A percentile compares a stretch with the other conserved stretches of the same genome.
Evolutionary conservation across 2,888 invertebrate genomes (phyloP).

Genomic region (Rhamphomyia laevipes): DNA sequence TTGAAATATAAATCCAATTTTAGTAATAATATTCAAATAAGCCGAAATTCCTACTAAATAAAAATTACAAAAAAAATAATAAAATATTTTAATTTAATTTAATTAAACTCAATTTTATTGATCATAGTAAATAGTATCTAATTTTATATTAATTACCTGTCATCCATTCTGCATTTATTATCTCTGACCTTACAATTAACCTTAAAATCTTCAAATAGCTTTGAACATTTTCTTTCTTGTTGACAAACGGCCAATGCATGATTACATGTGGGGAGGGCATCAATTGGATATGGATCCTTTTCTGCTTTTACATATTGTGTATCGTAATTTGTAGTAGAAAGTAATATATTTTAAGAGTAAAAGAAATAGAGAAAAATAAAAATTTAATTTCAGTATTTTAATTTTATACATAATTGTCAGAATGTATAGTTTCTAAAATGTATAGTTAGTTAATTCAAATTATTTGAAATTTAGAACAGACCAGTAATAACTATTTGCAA

Average conservation of each 20-base stretch:
- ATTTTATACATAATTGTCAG: too few species aligned
- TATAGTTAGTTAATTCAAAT: too few species aligned
- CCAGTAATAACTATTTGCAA: too few species aligned
- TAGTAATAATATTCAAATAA: too few species aligned
- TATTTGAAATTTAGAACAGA: too few species aligned
- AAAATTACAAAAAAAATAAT: too few species aligned
- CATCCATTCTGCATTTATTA: conserved; percentile 80
- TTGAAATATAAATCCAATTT: too few species aligned
- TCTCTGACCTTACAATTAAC: conserved; percentile 75
- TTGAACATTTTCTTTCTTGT: conserved; percentile 66
- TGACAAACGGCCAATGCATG: conserved; percentile 79
- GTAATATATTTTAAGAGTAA: neutral
- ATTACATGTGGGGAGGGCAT: conserved; percentile 80
- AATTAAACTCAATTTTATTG: neutral
- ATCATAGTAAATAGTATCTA: too few species aligned
- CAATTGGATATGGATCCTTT: conserved; percentile 80
- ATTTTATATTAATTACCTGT: conserved; percentile 69
- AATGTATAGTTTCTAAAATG: too few species aligned
- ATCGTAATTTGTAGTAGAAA: neutral
- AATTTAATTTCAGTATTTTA: neutral
- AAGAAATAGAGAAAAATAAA: neutral
- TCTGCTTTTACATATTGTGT: conserved; percentile 37
- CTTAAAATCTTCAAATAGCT: conserved; percentile 77
- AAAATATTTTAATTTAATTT: neutral
- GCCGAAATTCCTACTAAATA: too few species aligned